Base-by-base conservation (phyloP, 2,797 vertebrate genomes). In the Enteromius viviparus region DNA sequence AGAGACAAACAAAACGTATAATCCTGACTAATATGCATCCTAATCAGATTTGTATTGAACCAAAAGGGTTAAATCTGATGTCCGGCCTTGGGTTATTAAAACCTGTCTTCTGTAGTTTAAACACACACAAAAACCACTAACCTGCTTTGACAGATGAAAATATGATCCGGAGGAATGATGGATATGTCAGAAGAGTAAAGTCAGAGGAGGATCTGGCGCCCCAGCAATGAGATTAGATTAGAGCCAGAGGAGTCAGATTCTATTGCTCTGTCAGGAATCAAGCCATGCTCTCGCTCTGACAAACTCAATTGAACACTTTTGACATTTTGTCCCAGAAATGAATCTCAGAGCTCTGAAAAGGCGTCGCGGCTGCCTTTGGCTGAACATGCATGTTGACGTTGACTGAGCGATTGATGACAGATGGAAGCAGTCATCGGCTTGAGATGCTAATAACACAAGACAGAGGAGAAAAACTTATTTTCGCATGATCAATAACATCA, bases 221-320 rank as follows among this genome's bases (percentile, higher is more conserved):
- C 55, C 42, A 2, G 42, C 0, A 32, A n/a, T 26, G 21, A 40
- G 78, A 55, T 69, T 23, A 49, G 60, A 65, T 68, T 37, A 11
- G 47, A 45, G 66, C 15, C 65, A 71, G n/a, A 60, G 10, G 32
- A 80, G 29, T 74, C 69, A 26, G 21, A 21, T 74, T 37, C 8
- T 70, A 53, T 81, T 72, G 34, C 10, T 40, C 34, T 7, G n/a
- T 81, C n/a, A 71, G 53, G 37, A 70, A 42, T 45, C 37, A 47
- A 72, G 11, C 17, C 23, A 29, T 9, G 53, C 11, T 69, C 53
- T 62, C 69, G 7, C 21, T 21, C 40, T 65, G 55, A 82, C 58
- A 82, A 45, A 71, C 58, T 71, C 37, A 80, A 80, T 19, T 80
- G 1, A 80, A 58, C 49, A 42, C 23, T 45, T 79, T 68, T 79